Base-by-base conservation (phyloP, 2,888 invertebrate genomes). In the Hypolimnas misippus region DNA sequence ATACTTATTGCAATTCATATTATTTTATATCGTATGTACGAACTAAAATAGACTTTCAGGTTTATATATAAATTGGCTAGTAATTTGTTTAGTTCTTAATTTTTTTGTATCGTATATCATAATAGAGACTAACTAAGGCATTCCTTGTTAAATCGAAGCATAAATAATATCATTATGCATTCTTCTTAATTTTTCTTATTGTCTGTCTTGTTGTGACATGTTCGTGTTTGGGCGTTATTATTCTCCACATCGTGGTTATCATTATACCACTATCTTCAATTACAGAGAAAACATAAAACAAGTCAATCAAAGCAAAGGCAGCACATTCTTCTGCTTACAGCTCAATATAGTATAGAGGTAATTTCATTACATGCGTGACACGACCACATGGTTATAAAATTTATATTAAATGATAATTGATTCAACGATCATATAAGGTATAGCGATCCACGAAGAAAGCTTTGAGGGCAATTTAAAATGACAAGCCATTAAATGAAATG, bases 401-500 rank as follows among this genome's bases (percentile, higher is more conserved):
- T 71, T 72, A 74, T 77, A 77, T 77, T 71, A 79, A 80, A 83
- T 78, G 72, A 79, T 81, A 82, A 86, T 82, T 77, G 78, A 79
- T 83, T 80, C 77, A 70, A 49, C 69, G 70, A 66, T 69, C 79
- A 72, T 81, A 78, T 79, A 84, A 76, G 78, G 81, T 69, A 60
- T 71, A 67, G 64, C 67, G 72, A 70, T 72, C 71, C 75, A 77
- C 77, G 77, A 81, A 81, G 76, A 70, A 65, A 77, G 76, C 77
- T 74, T 70, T 70, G 76, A 69, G 73, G 73, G 77, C 78, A 75
- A 77, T 80, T 80, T 79, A 74, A 80, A 82, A 81, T 81, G 82
- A 85, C 82, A 80, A 78, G 83, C 83, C 76, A 85, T 86, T 82
- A 85, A 83, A 80, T 72, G 67, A 78, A 84, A 83, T 81, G 76